Base-by-base conservation (phyloP, 2,113 vertebrate species). In the Podarcis raffonei region DNA sequence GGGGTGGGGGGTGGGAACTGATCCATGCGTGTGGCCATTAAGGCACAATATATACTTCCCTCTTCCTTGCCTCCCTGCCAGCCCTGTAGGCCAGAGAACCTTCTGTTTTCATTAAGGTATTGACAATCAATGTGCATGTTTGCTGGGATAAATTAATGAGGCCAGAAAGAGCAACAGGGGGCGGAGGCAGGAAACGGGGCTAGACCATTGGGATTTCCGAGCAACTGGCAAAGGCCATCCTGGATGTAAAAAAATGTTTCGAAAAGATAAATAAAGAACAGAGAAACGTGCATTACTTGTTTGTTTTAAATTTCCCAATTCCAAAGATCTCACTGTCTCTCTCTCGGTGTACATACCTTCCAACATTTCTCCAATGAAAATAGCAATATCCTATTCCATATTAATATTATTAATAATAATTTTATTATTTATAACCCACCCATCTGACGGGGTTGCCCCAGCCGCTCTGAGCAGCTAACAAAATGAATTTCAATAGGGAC, bases 91-190 rank as follows among this genome's bases (percentile, higher is more conserved):
- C 82, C 85, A 76, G 77, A 92, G 92, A 83, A 85, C 83, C 22
- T 93, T 92, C 59, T 89, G 71, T 48, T 94, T 92, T 92, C 89
- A 93, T 94, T 93, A 88, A 85, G 1, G 0, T 91, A 83, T 93
- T 94, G 92, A 87, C 88, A 93, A 93, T 94, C 89, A 87, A 91
- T 95, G 84, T 86, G 83, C 91, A 84, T 93, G 87, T 90, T 94
- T 94, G 88, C 30, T 66, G 0, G 90, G 83, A 25, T 1, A 15
- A 91, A 69, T 92, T 93, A 90, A 91, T 90, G 92, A 93, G 89
- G 76, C 91, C 80, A 90, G 89, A 90, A 93, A 94, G 84, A 93
- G 69, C 8, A 42, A 89, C 85, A 90, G 82, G 65, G 81, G 81
- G 27, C 37, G 39, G 48, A n/a, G 74, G 35, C 80, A 74, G 22